Base-by-base conservation (phyloP, 2,797 vertebrate genomes). In the Dendrocincla fuliginosa region DNA sequence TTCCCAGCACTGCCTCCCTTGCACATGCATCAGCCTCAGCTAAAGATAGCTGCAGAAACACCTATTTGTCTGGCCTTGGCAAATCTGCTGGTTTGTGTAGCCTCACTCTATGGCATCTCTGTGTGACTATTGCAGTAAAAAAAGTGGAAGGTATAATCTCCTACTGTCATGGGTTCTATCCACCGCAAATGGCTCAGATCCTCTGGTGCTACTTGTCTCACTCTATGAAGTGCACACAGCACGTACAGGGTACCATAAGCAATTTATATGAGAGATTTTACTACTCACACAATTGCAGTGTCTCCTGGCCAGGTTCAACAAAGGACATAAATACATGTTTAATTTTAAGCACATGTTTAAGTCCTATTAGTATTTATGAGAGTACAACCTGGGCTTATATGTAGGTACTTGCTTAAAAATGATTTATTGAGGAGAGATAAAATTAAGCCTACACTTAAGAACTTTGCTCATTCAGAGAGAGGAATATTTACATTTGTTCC, bases 401-500 rank as follows among this genome's bases (percentile, higher is more conserved):
- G 91, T 94, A 93, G 91, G 74, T 91, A 73, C 56, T 46, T 80
- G 76, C 83, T 93, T 95, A 91, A 91, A 97, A 96, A 90, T 96
- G 87, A 93, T 96, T 96, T 95, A 96, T 84, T 82, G 63, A 82
- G 60, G 70, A 73, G 59, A 95, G 95, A 97, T 95, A 96, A 96
- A 97, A 93, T 94, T 93, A 96, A 96, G 85, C 80, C 91, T 84
- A 60, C 0, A 35, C 85, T 94, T 94, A 90, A 94, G 85, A 91
- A 80, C 76, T 93, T 94, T 91, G 49, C 80, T 93, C 89, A 64
- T 90, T 93, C 49, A 12, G 67, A 78, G 73, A 69, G 37, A 71
- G 74, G 75, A 91, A 87, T 97, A 95, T 95, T 96, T 96, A 93
- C 95, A 60, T 96, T 96, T 95, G 49, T 22, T 95, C 77, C 93